Conservation (phyloP, 1,140 invertebrate species). For the Mya arenaria region DNA sequence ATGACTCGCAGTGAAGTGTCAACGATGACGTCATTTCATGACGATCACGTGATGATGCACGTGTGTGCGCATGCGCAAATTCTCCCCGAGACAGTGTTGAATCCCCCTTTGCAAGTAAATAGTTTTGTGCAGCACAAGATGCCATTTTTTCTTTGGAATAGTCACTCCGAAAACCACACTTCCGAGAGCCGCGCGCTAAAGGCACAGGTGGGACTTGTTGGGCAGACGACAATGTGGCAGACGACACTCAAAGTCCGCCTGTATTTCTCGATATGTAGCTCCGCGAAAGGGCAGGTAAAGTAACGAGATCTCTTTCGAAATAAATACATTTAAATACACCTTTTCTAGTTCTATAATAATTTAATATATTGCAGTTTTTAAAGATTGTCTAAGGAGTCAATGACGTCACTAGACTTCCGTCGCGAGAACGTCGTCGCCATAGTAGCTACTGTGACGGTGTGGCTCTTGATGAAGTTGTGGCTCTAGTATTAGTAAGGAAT, state of each 20-base stretch:
- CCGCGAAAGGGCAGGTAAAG: constrained; percentile 26
- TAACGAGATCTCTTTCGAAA: constrained; percentile 47
- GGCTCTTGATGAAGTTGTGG: constrained; percentile 55
- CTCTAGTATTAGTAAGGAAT: constrained; percentile 60
- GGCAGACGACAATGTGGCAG: constrained; percentile 28
- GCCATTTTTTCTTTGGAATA: constrained; percentile 55
- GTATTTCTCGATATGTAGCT: constrained; percentile 46
- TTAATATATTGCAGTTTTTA: constrained; percentile 57
- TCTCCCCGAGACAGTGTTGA: constrained; percentile 57
- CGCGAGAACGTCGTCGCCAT: constrained; percentile 69
- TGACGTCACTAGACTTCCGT: constrained; percentile 68
- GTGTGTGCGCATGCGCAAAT: constrained; percentile 7
- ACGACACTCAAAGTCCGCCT: constrained; percentile 13
- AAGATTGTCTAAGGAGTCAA: constrained; percentile 43
- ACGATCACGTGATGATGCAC: constrained; percentile 42
- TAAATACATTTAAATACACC: constrained; percentile 56
- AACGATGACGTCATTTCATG: constrained; percentile 55
- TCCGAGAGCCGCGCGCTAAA: constrained; percentile 22
- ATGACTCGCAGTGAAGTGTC: neutral
- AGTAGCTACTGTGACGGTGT: constrained; percentile 53
- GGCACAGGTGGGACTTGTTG: constrained; percentile 27
- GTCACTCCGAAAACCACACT: constrained; percentile 12
- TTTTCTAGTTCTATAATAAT: constrained; percentile 48
- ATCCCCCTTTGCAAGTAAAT: constrained; percentile 22
- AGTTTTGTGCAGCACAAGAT: constrained; percentile 38